A percentile compares a stretch with the other conserved stretches of the same genome.
Conservation (phyloP, 1,140 invertebrate species). For the Brachionus asplanchnoidis region DNA sequence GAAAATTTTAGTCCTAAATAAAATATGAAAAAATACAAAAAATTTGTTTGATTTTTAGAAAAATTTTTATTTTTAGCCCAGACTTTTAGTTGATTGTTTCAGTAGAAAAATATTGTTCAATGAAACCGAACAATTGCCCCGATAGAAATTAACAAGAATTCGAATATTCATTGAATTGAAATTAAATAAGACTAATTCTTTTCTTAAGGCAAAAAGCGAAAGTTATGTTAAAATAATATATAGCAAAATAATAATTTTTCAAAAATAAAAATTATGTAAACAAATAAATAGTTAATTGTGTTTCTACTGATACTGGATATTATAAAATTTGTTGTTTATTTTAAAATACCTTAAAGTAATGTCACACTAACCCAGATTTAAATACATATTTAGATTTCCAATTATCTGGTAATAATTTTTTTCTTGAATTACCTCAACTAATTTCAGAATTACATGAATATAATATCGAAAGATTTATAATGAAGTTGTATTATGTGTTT, state of each 20-base stretch:
- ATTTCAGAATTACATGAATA: neutral
- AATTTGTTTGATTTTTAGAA: no score
- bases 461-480: no score
- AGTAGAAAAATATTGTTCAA: neutral
- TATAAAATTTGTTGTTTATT: neutral
- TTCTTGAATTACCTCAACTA: neutral
- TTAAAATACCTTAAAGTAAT: neutral
- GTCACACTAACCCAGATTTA: neutral
- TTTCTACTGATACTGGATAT: neutral
- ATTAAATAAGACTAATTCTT: neutral
- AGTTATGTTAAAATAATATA: no score
- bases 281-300: neutral
- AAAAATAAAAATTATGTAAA: no score
- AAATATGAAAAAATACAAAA: neutral
- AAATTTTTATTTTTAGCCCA: no score
- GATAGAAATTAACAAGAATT: neutral
- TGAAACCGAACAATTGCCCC: neutral
- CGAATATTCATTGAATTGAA: neutral
- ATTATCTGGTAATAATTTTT: neutral
- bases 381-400: neutral
- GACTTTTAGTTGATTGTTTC: neutral
- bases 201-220: no score
- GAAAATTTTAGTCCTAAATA: no score
- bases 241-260: no score
- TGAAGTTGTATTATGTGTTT: no score